Percentiles rank a stretch among this genome's conserved stretches.
Conservation (phyloP, 2,888 invertebrate species). For the Girardia tigrina region DNA sequence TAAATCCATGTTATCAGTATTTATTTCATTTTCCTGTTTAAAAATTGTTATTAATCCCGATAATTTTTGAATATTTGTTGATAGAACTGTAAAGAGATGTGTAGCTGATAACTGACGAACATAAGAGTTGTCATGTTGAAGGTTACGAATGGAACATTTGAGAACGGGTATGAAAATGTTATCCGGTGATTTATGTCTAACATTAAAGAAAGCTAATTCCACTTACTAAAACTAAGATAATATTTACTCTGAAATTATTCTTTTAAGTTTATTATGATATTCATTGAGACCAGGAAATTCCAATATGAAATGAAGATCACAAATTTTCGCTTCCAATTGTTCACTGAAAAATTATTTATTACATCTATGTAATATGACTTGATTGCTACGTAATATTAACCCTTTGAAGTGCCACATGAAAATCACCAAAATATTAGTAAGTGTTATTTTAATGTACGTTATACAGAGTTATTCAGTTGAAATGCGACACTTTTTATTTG, state of each 20-base stretch:
- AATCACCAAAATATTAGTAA: too few species aligned
- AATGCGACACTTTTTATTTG: too few species aligned
- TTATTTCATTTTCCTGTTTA: slow-evolving; percentile 4
- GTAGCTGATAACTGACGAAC: background rate
- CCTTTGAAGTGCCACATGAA: too few species aligned
- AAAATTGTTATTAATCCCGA: background rate
- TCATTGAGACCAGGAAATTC: background rate
- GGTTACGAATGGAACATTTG: background rate
- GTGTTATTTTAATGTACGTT: too few species aligned
- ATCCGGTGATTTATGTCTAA: background rate
- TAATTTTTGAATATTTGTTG: background rate
- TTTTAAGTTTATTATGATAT: slow-evolving; percentile 7
- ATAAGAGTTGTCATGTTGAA: background rate
- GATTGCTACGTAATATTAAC: too few species aligned
- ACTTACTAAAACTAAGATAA: background rate
- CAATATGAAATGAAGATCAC: slow-evolving; percentile 30
- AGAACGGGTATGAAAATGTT: background rate
- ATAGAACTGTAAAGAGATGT: background rate
- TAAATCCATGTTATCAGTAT: slow-evolving; percentile 19
- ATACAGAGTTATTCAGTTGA: too few species aligned
- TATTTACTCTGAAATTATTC: background rate
- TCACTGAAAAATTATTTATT: slow-evolving; percentile 28
- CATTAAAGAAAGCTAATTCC: background rate
- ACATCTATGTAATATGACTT: too few species aligned
- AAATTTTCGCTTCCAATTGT: background rate